phyloP scores from a whole-genome alignment of 1,140 invertebrate species.

The Drosophila pachea region DNA sequence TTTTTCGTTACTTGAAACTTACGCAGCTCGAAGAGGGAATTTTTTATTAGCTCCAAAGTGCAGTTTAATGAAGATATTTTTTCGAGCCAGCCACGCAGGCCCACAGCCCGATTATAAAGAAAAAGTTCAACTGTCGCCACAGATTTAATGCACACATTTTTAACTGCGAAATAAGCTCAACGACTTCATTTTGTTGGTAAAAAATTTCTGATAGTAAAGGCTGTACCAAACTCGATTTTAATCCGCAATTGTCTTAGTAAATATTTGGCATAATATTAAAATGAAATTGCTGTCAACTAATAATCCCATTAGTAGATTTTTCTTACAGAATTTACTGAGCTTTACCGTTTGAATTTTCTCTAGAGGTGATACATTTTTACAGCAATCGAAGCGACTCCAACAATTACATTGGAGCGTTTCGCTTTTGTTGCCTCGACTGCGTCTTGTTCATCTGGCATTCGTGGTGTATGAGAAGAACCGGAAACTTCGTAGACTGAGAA shows the following conservation, averaged over 20 bases:
- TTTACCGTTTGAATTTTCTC: too few relatives aligned
- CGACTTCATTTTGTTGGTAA: too few relatives aligned
- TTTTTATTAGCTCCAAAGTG: slow-evolving; percentile 32
- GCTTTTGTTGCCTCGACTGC: not conserved
- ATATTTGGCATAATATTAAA: too few relatives aligned
- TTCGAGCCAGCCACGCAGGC: not conserved
- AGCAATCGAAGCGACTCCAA: not conserved
- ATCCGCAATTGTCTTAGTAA: too few relatives aligned
- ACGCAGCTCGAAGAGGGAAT: slow-evolving; percentile 16
- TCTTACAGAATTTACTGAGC: too few relatives aligned
- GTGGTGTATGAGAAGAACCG: slow-evolving; percentile 26
- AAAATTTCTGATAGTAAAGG: too few relatives aligned
- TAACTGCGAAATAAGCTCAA: not conserved
- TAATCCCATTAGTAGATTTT: too few relatives aligned
- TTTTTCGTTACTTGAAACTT: slow-evolving; percentile 2
- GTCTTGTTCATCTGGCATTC: not conserved
- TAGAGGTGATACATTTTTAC: too few relatives aligned
- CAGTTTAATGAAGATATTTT: slow-evolving; percentile 37
- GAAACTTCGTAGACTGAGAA: slow-evolving; percentile 58
- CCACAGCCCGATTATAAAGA: not conserved
- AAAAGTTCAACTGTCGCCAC: slow-evolving; percentile 7
- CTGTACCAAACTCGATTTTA: too few relatives aligned
- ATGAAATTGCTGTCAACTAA: too few relatives aligned
- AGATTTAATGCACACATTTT: slow-evolving; percentile 4
- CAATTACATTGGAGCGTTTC: slow-evolving; percentile 2